A percentile compares a stretch with the other conserved stretches of the same genome.
These are phyloP conservation scores for Microchrysa polita DNA, from an alignment of 2,888 invertebrate species.

Conservation along the genomic window DNA sequence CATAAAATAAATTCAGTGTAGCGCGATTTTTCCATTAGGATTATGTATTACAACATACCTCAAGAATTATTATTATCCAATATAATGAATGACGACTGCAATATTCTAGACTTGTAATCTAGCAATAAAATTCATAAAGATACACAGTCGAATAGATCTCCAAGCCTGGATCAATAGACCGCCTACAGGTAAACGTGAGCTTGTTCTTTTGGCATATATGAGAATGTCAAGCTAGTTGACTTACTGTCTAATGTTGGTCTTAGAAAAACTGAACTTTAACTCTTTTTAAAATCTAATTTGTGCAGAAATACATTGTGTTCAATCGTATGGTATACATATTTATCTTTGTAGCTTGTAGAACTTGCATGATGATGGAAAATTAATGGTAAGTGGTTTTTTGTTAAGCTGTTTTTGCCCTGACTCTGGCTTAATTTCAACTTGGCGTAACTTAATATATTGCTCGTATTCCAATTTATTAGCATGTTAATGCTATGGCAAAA, in stretches of 20 bases:
- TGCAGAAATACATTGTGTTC: background rate
- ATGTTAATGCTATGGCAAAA: constrained; percentile 18
- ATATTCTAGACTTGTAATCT: background rate
- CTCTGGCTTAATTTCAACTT: background rate
- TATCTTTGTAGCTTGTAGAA: too few species aligned
- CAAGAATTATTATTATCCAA: background rate
- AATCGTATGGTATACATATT: background rate
- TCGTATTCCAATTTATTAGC: constrained; percentile 31
- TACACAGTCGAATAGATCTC: background rate
- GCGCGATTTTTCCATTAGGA: too few species aligned
- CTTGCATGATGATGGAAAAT: background rate
- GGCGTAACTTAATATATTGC: constrained; percentile 26
- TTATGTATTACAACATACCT: background rate
- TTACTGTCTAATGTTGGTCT: constrained; percentile 11
- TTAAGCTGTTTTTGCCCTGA: background rate
- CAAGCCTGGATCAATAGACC: too few species aligned
- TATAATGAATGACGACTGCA: constrained; percentile 1
- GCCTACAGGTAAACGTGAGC: constrained; percentile 22
- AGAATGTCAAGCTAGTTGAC: constrained; percentile 1
- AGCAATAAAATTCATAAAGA: background rate
- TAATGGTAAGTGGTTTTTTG: constrained; percentile 5
- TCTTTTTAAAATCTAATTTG: background rate
- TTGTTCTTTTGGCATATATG: background rate
- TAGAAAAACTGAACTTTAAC: background rate
- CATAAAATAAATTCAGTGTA: background rate